Evolutionary conservation across 1,140 invertebrate genomes (phyloP), one percentile per base, ranked within the genome.

Genomic region (Musca vetustissima): DNA sequence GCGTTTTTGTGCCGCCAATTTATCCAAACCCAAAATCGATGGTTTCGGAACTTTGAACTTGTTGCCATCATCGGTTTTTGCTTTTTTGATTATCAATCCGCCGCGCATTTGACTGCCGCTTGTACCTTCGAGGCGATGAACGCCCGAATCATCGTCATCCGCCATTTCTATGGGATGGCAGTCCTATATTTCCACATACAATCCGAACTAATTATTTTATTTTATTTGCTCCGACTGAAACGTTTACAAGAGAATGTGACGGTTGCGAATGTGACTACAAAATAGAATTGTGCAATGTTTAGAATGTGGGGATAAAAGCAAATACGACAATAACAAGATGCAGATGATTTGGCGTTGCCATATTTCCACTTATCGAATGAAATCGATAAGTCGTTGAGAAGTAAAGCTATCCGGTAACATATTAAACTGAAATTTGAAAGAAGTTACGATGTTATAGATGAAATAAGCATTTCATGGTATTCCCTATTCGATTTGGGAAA

Each of bases 11-110:
- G 59, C 55, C n/a, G 96, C 95, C 65, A 98, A 81, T 81, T 90
- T 92, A 80, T 98, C 96, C 21, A 98, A 84, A 1, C 96, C 96
- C 8, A 98, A 83, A 14, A 93, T 76, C 0, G 95, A 97, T 14
- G 86, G 85, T 73, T 89, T 89, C 1, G 93, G 92, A 73, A 92
- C 89, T 84, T 95, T 95, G 76, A 92, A 91, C 50, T 89, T 87
- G 64, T 85, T 85, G 68, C 85, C 85, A 50, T 55, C 61, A 8
- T 57, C 64, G 2, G 71, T 47, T 21, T 88, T 83, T 74, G 90
- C 89, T 78, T 96, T 95, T 36, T 83, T 92, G 92, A 21, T 96
- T 88, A 50, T 97, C 85, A 43, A 96, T 93, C 17, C 94, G 71
- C 86, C 84, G 79, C 91, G 86, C 68, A 88, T 85, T 36, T 61